Evolutionary conservation across 1,140 invertebrate species (phyloP), one percentile per base, ranked within the genome.

Genomic region (Diprion similis): DNA sequence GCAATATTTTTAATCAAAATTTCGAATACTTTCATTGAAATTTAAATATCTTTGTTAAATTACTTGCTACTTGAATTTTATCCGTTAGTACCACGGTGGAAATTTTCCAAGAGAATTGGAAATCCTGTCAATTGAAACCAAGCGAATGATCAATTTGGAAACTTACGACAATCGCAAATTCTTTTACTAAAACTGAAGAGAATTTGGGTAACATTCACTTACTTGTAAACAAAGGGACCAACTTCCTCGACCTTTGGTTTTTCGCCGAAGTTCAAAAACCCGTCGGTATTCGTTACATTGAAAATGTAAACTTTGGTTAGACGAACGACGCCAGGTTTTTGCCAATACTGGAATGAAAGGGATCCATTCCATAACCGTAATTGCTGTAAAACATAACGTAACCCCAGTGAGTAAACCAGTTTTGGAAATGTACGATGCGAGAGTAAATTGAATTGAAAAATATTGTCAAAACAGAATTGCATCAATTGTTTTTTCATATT

Each of bases 281-380:
- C 95, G 66, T 95, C 93, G 0, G 94, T 90, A 84, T 96, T 96
- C 15, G 95, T 95, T 45, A 96, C 93, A 84, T 96, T 96, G 89
- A 96, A 96, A 81, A 96, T 94, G 83, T 95, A 96, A 11, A 96
- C 94, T 90, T 96, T 97, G 76, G 97, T 95, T 71, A 97, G 89
- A 75, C 97, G 91, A 71, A 95, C 92, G 10, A 98, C 94, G 0
- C 96, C 96, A 0, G 96, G 95, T 78, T 96, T 94, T 80, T 95
- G 93, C 97, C 97, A 98, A 84, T 97, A 96, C 75, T 96, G 94
- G 88, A 95, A 98, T 79, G 95, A 93, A 45, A 96, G 81, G 0
- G 94, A 94, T 11, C 94, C 94, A 84, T 96, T 95, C 91, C 93
- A 93, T 78, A 96, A 87, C 83, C 92, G 92, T 77, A 96, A 88